Evolutionary conservation across 2,113 vertebrate species (phyloP).

Genomic region (Neolamprologus variostigma): DNA sequence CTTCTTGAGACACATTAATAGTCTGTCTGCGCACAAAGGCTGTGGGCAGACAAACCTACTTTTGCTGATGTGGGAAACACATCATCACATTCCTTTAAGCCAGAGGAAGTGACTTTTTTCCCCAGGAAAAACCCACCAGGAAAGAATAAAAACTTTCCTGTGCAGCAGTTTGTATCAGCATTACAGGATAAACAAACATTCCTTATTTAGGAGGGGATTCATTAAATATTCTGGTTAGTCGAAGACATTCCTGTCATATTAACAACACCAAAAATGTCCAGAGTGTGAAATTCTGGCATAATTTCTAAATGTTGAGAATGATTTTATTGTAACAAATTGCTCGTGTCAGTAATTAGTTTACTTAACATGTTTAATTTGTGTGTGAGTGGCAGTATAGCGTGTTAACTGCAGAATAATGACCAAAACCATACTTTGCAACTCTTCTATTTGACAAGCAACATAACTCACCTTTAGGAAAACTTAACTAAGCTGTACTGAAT

Average conservation of each 20-base stretch:
- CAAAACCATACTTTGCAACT: neutral
- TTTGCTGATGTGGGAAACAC: neutral
- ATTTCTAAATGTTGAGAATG: neutral
- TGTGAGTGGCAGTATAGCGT: neutral
- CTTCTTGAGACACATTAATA: neutral
- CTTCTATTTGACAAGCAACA: neutral
- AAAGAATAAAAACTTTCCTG: neutral
- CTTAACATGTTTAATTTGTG: neutral
- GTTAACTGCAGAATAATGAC: neutral
- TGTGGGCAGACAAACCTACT: neutral
- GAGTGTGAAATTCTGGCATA: neutral
- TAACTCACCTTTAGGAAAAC: neutral
- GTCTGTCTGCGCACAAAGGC: neutral
- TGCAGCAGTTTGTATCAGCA: neutral
- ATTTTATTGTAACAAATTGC: neutral
- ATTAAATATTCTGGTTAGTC: neutral
- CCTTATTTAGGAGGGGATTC: neutral
- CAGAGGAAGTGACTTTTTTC: neutral
- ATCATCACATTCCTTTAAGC: neutral
- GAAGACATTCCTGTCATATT: neutral
- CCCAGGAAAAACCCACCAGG: neutral
- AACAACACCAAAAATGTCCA: neutral
- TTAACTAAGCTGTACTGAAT: neutral
- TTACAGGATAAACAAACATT: neutral
- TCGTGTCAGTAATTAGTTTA: neutral